phyloP scores from a whole-genome alignment of 2,797 vertebrate species.

The Enteromius mattozi region DNA sequence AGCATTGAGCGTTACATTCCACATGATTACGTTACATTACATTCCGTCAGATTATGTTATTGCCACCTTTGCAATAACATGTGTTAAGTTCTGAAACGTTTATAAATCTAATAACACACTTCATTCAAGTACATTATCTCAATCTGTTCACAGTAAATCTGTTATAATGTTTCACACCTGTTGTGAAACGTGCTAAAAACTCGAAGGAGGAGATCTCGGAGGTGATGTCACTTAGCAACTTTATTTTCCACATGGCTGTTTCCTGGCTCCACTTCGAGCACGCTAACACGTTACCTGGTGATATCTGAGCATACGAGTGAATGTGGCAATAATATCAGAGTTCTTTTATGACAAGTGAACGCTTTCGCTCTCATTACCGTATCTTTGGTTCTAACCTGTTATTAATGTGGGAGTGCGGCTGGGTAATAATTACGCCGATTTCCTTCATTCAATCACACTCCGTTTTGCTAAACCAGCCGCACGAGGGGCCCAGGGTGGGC shows the following conservation, averaged over 20 bases:
- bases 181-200: neutral
- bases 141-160: constrained; percentile 33
- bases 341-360: constrained; percentile 10
- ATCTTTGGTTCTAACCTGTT: neutral
- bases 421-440: constrained; percentile 39
- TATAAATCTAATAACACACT: constrained; percentile 8
- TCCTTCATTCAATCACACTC: constrained; percentile 19
- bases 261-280: neutral
- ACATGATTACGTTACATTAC: neutral
- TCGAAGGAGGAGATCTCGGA: neutral
- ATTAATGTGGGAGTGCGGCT: constrained; percentile 9
- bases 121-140: neutral
- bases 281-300: neutral
- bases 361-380: neutral
- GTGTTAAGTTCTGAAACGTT: neutral
- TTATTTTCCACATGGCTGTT: constrained; percentile 15
- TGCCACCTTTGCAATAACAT: neutral
- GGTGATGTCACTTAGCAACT: constrained; percentile 29
- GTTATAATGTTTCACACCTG: constrained; percentile 30
- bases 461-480: neutral
- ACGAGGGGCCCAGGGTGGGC: neutral
- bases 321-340: constrained; percentile 4
- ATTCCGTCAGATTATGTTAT: neutral
- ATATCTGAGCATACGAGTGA: neutral
- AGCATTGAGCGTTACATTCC: neutral